Percentiles rank a stretch among this genome's conserved stretches.
Conservation (phyloP, 1,140 invertebrate genomes). For the Scaptomyza pallida region DNA sequence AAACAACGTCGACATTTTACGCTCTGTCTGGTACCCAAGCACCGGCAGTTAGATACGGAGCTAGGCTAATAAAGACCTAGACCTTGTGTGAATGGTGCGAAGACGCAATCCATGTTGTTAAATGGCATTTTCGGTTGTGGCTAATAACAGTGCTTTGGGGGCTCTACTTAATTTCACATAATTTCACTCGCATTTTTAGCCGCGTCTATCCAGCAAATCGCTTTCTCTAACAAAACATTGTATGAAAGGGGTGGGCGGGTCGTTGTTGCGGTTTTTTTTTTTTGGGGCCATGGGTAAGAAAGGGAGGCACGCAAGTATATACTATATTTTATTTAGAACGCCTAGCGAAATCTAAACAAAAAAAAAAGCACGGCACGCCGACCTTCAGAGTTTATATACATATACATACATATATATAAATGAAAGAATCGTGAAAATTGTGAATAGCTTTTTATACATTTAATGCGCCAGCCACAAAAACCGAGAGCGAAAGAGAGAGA, state of each 20-base stretch:
- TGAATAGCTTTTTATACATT: slow-evolving; percentile 72
- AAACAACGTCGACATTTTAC: slow-evolving; percentile 58
- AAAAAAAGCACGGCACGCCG: slow-evolving; percentile 63
- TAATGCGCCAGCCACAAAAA: slow-evolving; percentile 30
- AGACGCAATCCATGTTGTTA: slow-evolving; percentile 45
- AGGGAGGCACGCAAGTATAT: slow-evolving; percentile 26
- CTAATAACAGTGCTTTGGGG: slow-evolving; percentile 70
- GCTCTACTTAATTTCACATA: slow-evolving; percentile 51
- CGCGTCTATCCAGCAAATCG: slow-evolving; percentile 29
- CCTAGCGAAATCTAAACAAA: slow-evolving; percentile 76
- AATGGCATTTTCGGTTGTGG: slow-evolving; percentile 65
- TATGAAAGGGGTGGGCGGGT: slow-evolving; percentile 1
- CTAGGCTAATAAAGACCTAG: slow-evolving; percentile 16
- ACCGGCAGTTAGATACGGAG: slow-evolving; percentile 13
- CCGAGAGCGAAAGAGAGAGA: slow-evolving; percentile 39
- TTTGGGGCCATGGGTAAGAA: neutral
- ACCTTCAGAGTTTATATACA: slow-evolving; percentile 80
- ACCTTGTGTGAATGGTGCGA: slow-evolving; percentile 11
- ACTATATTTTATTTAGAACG: slow-evolving; percentile 61
- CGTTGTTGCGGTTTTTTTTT: neutral
- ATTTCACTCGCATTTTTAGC: slow-evolving; percentile 62
- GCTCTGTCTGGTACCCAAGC: slow-evolving; percentile 39
- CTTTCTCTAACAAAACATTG: slow-evolving; percentile 50
- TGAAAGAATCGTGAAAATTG: slow-evolving; percentile 59
- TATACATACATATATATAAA: too few species aligned